Base-by-base conservation (phyloP, 2,888 invertebrate genomes). In the Apamea anceps region DNA sequence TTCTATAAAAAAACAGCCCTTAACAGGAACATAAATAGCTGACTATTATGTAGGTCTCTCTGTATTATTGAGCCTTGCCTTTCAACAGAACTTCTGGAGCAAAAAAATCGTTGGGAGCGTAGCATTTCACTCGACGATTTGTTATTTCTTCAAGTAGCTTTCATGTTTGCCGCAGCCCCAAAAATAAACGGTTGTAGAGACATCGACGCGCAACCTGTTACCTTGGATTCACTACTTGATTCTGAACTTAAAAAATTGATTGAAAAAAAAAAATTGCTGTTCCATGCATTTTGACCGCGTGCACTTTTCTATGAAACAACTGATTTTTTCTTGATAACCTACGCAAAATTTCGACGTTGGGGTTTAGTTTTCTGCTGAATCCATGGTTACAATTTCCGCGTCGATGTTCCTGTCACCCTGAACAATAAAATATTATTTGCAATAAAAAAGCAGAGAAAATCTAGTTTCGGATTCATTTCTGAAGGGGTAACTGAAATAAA, bases 381-480 rank as follows among this genome's bases (percentile, higher is more conserved):
- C 25, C 25, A n/a, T 57, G 57, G 57, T 57, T 57, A 57, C 3
- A 25, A 3, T 25, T 25, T 25, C 3, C 8, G 57, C 25, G 25
- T 57, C 25, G 10, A 54, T 54, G 54, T 18, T 2, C 32, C 32
- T 32, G 32, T 32, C 21, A 54, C 54, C 21, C 54, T 54, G 54
- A 68, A 75, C 74, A 71, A 74, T 82, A 75, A 77, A 83, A 71
- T 65, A 65, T 65, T 82, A 78, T 85, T 85, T 62, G 88, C 65
- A 63, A 80, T 71, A 70, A 80, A 71, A 72, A 77, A 72, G n/a
- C 48, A 72, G n/a, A 45, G 13, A 25, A 73, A 75, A 73, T 60
- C 13, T 63, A 63, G 57, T 76, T 77, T 76, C 62, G n/a, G 60
- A 68, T 60, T 51, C 2, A 57, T 28, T 72, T 63, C 73, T 25